Evolutionary conservation across 1,140 invertebrate species (phyloP), one percentile per base, ranked within the genome.

Genomic region (Drosophila littoralis): DNA sequence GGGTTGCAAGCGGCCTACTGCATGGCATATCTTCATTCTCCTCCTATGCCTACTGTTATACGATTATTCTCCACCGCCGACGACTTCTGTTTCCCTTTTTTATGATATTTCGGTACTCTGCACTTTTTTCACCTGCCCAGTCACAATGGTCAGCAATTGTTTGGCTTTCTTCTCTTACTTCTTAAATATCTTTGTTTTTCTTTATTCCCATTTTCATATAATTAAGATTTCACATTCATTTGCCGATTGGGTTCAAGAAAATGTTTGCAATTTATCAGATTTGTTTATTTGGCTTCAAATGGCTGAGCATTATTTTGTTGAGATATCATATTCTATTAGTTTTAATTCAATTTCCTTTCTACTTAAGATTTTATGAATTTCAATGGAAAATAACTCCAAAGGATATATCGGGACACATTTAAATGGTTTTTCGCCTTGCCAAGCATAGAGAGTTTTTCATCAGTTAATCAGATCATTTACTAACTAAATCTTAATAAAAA

Each of bases 81-180:
- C 70, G 46, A 74, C 57, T 75, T 60, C 55, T 64, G 22, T 71
- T 65, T 71, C 61, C 63, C 66, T 74, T 66, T 52, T 12, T n/a
- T 48, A 8, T 48, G 46, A 46, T 69, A 22, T 38, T 8, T 55
- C 7, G 7, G 51, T 15, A 36, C 40, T 46, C 42, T 79, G n/a
- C 45, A 33, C 35, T n/a, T 38, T 61, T 69, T 51, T 48, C 59
- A 75, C 61, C 66, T 75, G 59, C 45, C 72, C 64, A 54, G 60
- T 81, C 70, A 75, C 75, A 79, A 74, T 77, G 81, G 81, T 65
- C 76, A 83, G 76, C 79, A 81, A 79, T 79, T 82, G 68, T 79
- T 67, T 70, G 73, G 66, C 60, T 50, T 58, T 55, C 8, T 33
- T 40, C 12, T 15, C 74, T 67, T 58, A 33, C 64, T 66, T 36